Conservation (phyloP, 2,888 invertebrate species). For the Cephus sareptanus region DNA sequence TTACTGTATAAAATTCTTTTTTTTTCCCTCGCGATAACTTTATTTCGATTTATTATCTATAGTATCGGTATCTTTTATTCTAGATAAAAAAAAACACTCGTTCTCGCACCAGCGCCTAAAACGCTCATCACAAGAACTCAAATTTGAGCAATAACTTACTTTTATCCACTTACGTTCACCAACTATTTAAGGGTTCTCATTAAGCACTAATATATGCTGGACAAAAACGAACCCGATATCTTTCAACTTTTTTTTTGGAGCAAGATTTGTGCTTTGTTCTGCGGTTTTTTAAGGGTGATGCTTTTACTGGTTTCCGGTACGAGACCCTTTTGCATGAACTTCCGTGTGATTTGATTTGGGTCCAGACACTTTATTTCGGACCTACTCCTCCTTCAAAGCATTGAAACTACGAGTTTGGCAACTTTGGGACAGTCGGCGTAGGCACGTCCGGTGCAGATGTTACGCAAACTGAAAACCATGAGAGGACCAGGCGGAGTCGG, state of each 20-base stretch:
- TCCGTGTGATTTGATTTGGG: background rate
- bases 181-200: no score
- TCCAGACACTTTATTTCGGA: background rate
- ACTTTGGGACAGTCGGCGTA: slow-evolving; percentile 15
- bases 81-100: no score
- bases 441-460: slow-evolving; percentile 21
- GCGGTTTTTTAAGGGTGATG: background rate
- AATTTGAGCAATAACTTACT: no score
- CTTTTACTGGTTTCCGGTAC: background rate
- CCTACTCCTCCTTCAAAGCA: background rate
- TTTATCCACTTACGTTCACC: no score
- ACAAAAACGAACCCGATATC: no score
- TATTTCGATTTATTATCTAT: no score
- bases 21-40: no score
- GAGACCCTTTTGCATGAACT: background rate
- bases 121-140: no score
- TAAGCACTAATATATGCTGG: no score
- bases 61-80: no score
- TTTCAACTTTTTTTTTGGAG: background rate
- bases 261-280: background rate
- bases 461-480: background rate
- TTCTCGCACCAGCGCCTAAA: no score
- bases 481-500: background rate
- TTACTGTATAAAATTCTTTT: no score
- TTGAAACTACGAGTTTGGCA: slow-evolving; percentile 7